These are phyloP conservation scores for Ariopsis seemanni DNA, from an alignment of 2,113 vertebrate species.

Conservation along the genomic window DNA sequence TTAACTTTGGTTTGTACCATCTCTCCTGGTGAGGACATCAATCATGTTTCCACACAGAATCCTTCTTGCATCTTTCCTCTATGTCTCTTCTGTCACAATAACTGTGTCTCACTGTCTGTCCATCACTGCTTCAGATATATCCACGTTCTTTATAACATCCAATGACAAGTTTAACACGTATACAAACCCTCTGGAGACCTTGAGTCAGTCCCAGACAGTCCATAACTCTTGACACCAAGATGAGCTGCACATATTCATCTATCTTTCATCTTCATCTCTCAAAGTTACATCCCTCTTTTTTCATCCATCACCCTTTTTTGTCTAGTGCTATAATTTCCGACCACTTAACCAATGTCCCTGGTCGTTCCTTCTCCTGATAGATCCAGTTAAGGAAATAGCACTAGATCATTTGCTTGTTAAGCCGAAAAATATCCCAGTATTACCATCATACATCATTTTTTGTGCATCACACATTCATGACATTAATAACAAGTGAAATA, in stretches of 20 bases:
- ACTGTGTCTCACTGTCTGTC: slow-evolving; percentile 25
- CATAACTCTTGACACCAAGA: not conserved
- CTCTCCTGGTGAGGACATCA: slow-evolving; percentile 42
- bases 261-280: slow-evolving; percentile 12
- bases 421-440: not conserved
- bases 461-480: slow-evolving; percentile 16
- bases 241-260: slow-evolving; percentile 8
- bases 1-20: slow-evolving; percentile 39
- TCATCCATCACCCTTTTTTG: not conserved
- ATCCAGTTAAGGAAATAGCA: not conserved
- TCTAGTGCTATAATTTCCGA: slow-evolving; percentile 9
- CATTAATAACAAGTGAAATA: not conserved
- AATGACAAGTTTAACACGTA: slow-evolving; percentile 38
- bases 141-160: slow-evolving; percentile 31
- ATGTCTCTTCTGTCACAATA: slow-evolving; percentile 23
- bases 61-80: slow-evolving; percentile 24
- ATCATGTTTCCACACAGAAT: slow-evolving; percentile 21
- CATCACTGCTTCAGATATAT: slow-evolving; percentile 19
- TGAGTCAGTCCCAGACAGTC: not conserved
- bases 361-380: not conserved
- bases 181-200: slow-evolving; percentile 22
- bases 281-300: not conserved
- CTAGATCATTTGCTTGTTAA: not conserved
- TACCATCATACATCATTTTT: not conserved
- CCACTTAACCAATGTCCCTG: not conserved